A percentile compares a stretch with the other conserved stretches of the same genome.
These are phyloP conservation scores for Neoaliturus tenellus DNA, from an alignment of 2,888 invertebrate species.

Conservation along the genomic window DNA sequence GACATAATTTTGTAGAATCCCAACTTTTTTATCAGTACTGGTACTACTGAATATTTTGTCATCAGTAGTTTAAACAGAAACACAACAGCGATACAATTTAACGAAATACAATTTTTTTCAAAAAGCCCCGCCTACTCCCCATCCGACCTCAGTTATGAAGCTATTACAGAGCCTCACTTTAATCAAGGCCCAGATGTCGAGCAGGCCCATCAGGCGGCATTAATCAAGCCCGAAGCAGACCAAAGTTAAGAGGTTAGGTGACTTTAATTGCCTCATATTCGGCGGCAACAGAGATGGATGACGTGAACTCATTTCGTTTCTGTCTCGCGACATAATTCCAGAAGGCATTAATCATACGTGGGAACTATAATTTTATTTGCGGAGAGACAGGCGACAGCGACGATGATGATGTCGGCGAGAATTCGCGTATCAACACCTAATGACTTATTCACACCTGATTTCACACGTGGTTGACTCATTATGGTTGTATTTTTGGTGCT, in stretches of 20 bases:
- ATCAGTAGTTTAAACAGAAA: too few species aligned
- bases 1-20: too few species aligned
- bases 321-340: slow-evolving; percentile 32
- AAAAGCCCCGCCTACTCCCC: too few species aligned
- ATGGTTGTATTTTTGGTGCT: background rate
- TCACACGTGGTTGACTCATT: background rate
- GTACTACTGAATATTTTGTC: too few species aligned
- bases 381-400: background rate
- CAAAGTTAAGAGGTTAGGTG: slow-evolving; percentile 33
- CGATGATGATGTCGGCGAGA: background rate
- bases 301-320: slow-evolving; percentile 20
- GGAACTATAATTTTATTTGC: slow-evolving; percentile 40
- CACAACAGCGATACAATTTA: too few species aligned
- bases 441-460: slow-evolving; percentile 19
- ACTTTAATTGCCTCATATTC: slow-evolving; percentile 39
- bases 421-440: background rate
- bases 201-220: background rate
- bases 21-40: too few species aligned
- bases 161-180: background rate
- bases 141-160: background rate
- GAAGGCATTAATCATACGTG: slow-evolving; percentile 28
- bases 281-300: slow-evolving; percentile 45
- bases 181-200: slow-evolving; percentile 3
- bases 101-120: too few species aligned
- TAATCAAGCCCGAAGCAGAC: slow-evolving; percentile 6